Conservation (phyloP, 92 coral and sea anemone species). For the Epizoanthus rinbou region DNA sequence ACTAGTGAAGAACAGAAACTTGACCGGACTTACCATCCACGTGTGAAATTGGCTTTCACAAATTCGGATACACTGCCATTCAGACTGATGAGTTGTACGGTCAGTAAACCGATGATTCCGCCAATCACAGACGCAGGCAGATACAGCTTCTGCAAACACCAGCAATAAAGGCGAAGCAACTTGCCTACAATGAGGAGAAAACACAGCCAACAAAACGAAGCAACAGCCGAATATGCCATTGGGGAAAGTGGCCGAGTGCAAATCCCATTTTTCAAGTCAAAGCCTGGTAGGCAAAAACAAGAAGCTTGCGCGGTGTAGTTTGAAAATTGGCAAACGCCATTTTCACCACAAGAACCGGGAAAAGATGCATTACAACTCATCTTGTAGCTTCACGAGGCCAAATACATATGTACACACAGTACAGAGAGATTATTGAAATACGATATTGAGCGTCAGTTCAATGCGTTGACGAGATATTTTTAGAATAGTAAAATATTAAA, state of each 20-base stretch:
- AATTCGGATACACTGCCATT: constrained; percentile 49
- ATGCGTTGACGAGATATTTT: constrained; percentile 12
- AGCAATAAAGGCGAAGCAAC: constrained; percentile 69
- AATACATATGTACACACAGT: neutral
- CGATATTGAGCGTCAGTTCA: neutral
- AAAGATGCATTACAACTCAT: constrained; percentile 69
- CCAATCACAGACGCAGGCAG: constrained; percentile 86
- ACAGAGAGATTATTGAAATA: neutral
- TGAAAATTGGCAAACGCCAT: constrained; percentile 59
- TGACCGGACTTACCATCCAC: constrained; percentile 68
- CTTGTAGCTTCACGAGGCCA: neutral
- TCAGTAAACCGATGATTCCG: constrained; percentile 63
- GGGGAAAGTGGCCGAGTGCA: constrained; percentile 53
- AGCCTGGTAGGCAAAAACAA: constrained; percentile 65
- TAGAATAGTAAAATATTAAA: constrained; percentile 23
- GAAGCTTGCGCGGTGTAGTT: constrained; percentile 43
- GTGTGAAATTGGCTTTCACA: constrained; percentile 69
- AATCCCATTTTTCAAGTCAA: constrained; percentile 47
- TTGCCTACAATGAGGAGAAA: constrained; percentile 79
- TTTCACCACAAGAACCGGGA: constrained; percentile 64
- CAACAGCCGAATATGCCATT: constrained; percentile 76
- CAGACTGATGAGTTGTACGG: constrained; percentile 62
- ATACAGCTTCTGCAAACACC: constrained; percentile 79
- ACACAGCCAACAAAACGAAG: constrained; percentile 83
- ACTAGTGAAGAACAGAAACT: neutral